Base-by-base conservation (phyloP, 2,797 vertebrate genomes). In the Anas bahamensis region DNA sequence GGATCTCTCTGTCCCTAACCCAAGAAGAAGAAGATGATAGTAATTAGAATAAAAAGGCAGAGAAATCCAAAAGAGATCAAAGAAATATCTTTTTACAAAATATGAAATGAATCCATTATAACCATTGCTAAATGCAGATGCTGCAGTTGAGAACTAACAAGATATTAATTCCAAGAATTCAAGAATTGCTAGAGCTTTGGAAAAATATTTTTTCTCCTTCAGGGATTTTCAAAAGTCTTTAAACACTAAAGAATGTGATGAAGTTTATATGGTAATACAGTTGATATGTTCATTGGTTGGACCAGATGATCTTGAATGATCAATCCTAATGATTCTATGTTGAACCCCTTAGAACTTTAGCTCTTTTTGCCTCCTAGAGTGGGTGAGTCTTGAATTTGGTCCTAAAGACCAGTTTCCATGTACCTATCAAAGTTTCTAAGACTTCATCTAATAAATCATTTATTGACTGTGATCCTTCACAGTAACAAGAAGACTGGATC, bases 31-130 rank as follows among this genome's bases (percentile, higher is more conserved):
- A 44, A 71, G 31, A 22, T 35, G 23, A 18, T 91, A 57, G 7
- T 69, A 29, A 41, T 26, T 68, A 16, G 11, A 79, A 63, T 14
- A 79, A 86, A 90, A 50, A 64, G n/a, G 19, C 15, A 78, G 29
- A 74, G 89, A 86, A 86, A 37, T 8, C 22, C 3, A 5, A 89
- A 87, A 52, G 6, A 83, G 9, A 46, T 59, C 48, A 29, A 59
- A 72, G 52, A 78, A 91, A 65, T 56, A 21, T 8, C 22, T 87
- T 52, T 44, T 37, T 39, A 65, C 10, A 65, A 61, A 56, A 60
- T 42, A 41, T 5, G 0, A 52, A 52, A 57, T 70, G 29, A 68
- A 5, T 61, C 31, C 4, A 5, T 41, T 1, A 0, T 71, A 60
- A 70, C 22, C 6, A 48, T 61, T 89, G 37, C 6, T n/a, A 22